phyloP scores from a whole-genome alignment of 2,113 vertebrate genomes.

The Tachuris rubrigastra region DNA sequence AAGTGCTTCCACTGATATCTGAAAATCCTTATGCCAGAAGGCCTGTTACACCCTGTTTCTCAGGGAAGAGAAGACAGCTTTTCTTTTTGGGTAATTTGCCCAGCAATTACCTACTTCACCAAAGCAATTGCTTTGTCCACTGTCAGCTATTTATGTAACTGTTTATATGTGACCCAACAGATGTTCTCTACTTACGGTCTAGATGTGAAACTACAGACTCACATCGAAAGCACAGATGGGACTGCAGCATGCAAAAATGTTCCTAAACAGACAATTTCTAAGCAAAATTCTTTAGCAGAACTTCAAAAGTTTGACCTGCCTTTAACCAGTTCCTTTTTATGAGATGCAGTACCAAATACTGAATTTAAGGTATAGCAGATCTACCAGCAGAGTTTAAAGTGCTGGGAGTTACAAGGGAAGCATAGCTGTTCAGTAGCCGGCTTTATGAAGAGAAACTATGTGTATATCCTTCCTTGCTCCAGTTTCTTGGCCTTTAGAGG shows the following conservation, averaged over 20 bases:
- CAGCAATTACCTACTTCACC: not conserved
- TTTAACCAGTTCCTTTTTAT: not conserved
- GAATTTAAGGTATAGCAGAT: not conserved
- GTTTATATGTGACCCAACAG: not conserved
- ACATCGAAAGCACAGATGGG: not conserved
- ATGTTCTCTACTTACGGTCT: not conserved
- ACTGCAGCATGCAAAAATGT: not conserved
- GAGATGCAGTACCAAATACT: not conserved
- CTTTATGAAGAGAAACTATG: not conserved
- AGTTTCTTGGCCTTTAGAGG: not conserved
- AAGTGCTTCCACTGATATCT: not conserved
- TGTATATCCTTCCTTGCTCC: not conserved
- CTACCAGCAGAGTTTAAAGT: not conserved
- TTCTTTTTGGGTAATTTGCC: not conserved
- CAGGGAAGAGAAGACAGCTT: not conserved
- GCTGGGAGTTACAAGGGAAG: not conserved
- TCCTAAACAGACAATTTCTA: not conserved
- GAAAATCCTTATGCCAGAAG: not conserved
- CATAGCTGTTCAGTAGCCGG: accelerated
- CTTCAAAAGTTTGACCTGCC: not conserved
- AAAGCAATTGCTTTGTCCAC: not conserved
- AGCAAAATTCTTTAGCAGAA: not conserved
- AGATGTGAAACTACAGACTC: not conserved
- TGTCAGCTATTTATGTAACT: not conserved
- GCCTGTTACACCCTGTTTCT: not conserved